Evolutionary conservation across 2,113 vertebrate species (phyloP).

Genomic region (Egretta garzetta): DNA sequence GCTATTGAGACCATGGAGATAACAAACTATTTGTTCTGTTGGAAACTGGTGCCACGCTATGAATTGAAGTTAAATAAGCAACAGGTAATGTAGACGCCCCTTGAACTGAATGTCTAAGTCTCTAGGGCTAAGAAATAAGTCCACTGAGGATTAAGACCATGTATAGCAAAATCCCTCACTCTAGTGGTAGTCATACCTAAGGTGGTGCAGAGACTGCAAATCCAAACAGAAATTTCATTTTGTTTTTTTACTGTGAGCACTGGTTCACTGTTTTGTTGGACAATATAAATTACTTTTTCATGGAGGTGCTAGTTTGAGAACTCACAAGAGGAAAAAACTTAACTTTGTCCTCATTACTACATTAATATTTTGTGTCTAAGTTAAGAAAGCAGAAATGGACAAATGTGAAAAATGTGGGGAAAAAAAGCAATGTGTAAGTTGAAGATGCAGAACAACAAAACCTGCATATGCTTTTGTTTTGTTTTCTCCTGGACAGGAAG

Average conservation of each 20-base stretch:
- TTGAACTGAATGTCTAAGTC: neutral
- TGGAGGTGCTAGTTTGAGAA: neutral
- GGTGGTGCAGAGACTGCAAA: neutral
- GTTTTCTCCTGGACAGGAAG: neutral
- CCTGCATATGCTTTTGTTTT: neutral
- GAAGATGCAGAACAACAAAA: neutral
- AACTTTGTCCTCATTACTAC: neutral
- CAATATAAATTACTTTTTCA: neutral
- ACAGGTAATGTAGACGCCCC: neutral
- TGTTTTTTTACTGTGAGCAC: neutral
- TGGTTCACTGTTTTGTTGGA: neutral
- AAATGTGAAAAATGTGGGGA: neutral
- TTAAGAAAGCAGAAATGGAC: neutral
- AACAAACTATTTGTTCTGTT: neutral
- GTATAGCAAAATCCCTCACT: neutral
- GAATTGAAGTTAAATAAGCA: neutral
- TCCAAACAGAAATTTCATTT: neutral
- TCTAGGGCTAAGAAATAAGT: neutral
- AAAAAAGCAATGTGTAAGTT: neutral
- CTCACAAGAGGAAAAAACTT: neutral
- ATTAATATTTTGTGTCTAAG: neutral
- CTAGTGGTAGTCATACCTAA: neutral
- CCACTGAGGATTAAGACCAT: neutral
- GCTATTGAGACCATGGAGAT: neutral
- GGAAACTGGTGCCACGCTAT: neutral